These are phyloP conservation scores for Rallus limicola DNA, from an alignment of 2,113 vertebrate genomes.

Conservation along the genomic window DNA sequence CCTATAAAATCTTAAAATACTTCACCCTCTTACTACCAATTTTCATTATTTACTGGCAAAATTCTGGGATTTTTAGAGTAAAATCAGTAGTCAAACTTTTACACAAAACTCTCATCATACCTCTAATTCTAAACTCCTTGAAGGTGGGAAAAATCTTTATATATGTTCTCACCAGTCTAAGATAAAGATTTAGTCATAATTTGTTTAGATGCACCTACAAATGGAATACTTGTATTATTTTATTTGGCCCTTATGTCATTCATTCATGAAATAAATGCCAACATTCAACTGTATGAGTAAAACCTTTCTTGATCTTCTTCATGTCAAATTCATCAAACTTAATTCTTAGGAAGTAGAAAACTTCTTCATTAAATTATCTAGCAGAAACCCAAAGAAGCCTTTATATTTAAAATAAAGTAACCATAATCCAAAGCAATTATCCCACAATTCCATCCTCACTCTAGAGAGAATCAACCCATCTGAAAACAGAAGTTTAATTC, in stretches of 20 bases:
- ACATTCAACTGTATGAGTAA: neutral
- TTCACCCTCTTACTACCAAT: neutral
- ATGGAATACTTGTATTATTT: neutral
- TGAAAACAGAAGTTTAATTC: neutral
- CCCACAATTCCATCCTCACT: neutral
- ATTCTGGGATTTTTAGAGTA: neutral
- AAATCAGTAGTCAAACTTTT: neutral
- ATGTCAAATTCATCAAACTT: neutral
- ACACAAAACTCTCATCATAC: neutral
- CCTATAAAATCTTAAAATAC: neutral
- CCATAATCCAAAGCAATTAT: neutral
- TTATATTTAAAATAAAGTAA: neutral
- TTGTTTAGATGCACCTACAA: neutral
- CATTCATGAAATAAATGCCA: neutral
- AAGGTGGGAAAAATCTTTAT: neutral
- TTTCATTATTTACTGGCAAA: neutral
- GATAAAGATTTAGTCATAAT: neutral
- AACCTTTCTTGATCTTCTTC: neutral
- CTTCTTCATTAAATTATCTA: neutral
- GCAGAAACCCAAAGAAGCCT: neutral
- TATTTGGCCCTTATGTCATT: neutral
- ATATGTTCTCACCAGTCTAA: neutral
- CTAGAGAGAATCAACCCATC: neutral
- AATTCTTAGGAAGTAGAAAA: neutral
- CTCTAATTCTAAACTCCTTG: neutral